phyloP scores from a whole-genome alignment of 2,113 vertebrate genomes.

The Anarhynchus alexandrinus region DNA sequence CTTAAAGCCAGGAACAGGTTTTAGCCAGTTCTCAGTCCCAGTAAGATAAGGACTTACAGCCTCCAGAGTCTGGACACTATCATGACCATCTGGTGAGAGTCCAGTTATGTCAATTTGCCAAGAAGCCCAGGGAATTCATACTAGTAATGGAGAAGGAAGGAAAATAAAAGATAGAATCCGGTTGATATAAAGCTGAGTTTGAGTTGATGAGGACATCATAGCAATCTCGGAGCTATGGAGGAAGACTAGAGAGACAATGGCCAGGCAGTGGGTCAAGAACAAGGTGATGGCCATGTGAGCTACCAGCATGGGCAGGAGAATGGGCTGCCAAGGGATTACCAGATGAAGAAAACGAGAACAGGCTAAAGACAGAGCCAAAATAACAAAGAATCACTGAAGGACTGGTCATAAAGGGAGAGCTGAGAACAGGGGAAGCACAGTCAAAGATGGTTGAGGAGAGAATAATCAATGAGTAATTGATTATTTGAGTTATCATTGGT shows the following conservation, averaged over 20 bases:
- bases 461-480: conserved; percentile 37
- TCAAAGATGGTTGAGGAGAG: background rate
- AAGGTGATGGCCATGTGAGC: background rate
- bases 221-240: background rate
- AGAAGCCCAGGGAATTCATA: background rate
- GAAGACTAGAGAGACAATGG: background rate
- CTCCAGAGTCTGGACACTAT: background rate
- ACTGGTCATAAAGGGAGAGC: background rate
- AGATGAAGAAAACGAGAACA: background rate
- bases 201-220: background rate
- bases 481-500: conserved; percentile 15
- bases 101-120: background rate
- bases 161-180: background rate
- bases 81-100: background rate
- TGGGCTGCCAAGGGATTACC: background rate
- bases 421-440: background rate
- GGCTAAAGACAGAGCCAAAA: background rate
- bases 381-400: background rate
- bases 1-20: background rate
- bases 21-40: background rate
- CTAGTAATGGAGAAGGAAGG: background rate
- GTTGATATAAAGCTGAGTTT: background rate
- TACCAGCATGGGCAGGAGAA: background rate
- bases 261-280: background rate
- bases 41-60: background rate